These are phyloP conservation scores for Otolemur garnettii DNA, from an alignment of 2,113 vertebrate species.

Conservation along the genomic window DNA sequence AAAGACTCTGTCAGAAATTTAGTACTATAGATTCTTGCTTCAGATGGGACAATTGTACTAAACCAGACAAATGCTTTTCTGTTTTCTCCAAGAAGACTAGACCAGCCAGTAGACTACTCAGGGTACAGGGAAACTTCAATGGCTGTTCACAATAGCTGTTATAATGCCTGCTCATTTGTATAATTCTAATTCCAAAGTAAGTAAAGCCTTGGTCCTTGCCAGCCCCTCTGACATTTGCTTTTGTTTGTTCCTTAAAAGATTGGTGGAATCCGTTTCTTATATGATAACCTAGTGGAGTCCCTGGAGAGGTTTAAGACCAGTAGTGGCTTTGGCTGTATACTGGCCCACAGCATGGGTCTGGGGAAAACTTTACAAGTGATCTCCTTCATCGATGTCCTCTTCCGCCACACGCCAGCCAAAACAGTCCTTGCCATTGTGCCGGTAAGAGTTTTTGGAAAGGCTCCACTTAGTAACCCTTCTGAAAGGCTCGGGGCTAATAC, in stretches of 20 bases:
- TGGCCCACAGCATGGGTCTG: slow-evolving; percentile 99
- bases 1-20: neutral
- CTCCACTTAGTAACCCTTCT: neutral
- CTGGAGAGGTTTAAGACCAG: slow-evolving; percentile 97
- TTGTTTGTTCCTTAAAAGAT: slow-evolving; percentile 88
- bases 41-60: neutral
- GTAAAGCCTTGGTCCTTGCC: slow-evolving; percentile 38
- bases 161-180: neutral
- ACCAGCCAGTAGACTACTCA: neutral
- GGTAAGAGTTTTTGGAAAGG: slow-evolving; percentile 88
- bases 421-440: slow-evolving; percentile 98
- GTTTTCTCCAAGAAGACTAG: slow-evolving; percentile 15
- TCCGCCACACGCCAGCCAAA: slow-evolving; percentile 96
- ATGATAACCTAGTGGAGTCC: slow-evolving; percentile 98
- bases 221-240: slow-evolving; percentile 64
- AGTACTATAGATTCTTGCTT: neutral
- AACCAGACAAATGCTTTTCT: neutral
- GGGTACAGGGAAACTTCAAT: neutral
- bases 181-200: slow-evolving; percentile 18
- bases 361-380: slow-evolving; percentile 99
- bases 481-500: neutral
- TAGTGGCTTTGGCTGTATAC: slow-evolving; percentile 98
- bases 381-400: slow-evolving; percentile 97
- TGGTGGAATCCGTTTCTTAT: slow-evolving; percentile 98
- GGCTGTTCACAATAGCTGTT: neutral